Conservation (phyloP, 2,888 invertebrate species). For the Drosophila neotestacea region DNA sequence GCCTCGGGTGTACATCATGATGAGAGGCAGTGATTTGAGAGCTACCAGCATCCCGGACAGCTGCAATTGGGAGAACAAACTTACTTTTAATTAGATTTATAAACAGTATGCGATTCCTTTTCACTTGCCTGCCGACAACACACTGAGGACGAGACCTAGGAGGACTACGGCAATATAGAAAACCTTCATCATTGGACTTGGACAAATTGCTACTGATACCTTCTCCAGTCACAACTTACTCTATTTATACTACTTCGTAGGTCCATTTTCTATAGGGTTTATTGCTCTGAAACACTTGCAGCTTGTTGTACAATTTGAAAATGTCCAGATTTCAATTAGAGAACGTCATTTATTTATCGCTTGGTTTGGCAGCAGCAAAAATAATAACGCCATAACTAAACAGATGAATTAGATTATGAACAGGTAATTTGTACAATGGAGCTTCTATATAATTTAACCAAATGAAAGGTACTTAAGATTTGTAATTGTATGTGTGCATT, state of each 20-base stretch:
- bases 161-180: slow-evolving; percentile 50
- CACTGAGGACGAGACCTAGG: slow-evolving; percentile 49
- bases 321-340: slow-evolving; percentile 37
- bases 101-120: background rate
- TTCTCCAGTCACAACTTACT: background rate
- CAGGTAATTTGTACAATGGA: slow-evolving; percentile 41
- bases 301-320: background rate
- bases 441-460: slow-evolving; percentile 45
- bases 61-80: slow-evolving; percentile 28
- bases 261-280: background rate
- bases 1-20: background rate
- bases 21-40: background rate
- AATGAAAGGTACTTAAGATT: slow-evolving; percentile 37
- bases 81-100: background rate
- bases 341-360: slow-evolving; percentile 45
- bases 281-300: slow-evolving; percentile 13
- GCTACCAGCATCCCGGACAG: background rate
- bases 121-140: slow-evolving; percentile 57
- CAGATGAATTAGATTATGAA: slow-evolving; percentile 31
- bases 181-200: slow-evolving; percentile 56
- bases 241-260: slow-evolving; percentile 45
- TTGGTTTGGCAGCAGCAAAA: slow-evolving; percentile 53
- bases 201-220: slow-evolving; percentile 40
- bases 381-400: slow-evolving; percentile 27
- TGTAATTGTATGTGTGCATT: slow-evolving; percentile 24